Base-by-base conservation (phyloP, 2,797 vertebrate genomes). In the Microhierax caerulescens region DNA sequence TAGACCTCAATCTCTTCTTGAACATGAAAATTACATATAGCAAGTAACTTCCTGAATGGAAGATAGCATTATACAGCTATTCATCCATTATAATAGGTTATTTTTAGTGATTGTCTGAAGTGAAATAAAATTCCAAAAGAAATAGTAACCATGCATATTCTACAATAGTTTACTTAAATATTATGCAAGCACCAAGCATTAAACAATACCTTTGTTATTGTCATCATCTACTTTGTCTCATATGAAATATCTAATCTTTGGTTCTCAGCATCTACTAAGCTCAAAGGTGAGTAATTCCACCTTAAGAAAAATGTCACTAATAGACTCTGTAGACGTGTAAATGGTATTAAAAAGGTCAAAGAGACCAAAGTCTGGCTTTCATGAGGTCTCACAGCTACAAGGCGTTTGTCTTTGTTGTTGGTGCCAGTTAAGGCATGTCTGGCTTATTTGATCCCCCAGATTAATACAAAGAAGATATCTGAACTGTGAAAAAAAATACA, bases 401-500 rank as follows among this genome's bases (percentile, higher is more conserved):
- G 88, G 90, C 75, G 4, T 97, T 97, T 96, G 92, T 94, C 97
- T 98, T 98, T 98, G 97, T 98, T 98, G 96, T 90, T 90, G 88
- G 92, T 97, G 97, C 96, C 96, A 97, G 96, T 97, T 97, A 97
- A 94, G 90, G 93, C 95, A 96, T 97, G 97, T 94, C 97, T 97
- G 96, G 96, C 82, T 97, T 97, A 97, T 97, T 97, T 97, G 97
- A 98, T 97, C 97, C 92, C 79, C 27, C 80, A 96, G 96, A 97
- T 97, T 96, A 96, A 96, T 96, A 97, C 93, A 93, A 97, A 96
- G 96, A 98, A 97, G 95, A 97, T 95, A 96, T 97, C 94, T 87
- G 93, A 97, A 97, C 96, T 97, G 96, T 89, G 95, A 96, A 97
- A 81, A 91, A 90, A 80, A 88, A 81, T 76, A 41, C 93, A 95